These are phyloP conservation scores for Andrena flavipes DNA, from an alignment of 2,888 invertebrate species.

Conservation along the genomic window DNA sequence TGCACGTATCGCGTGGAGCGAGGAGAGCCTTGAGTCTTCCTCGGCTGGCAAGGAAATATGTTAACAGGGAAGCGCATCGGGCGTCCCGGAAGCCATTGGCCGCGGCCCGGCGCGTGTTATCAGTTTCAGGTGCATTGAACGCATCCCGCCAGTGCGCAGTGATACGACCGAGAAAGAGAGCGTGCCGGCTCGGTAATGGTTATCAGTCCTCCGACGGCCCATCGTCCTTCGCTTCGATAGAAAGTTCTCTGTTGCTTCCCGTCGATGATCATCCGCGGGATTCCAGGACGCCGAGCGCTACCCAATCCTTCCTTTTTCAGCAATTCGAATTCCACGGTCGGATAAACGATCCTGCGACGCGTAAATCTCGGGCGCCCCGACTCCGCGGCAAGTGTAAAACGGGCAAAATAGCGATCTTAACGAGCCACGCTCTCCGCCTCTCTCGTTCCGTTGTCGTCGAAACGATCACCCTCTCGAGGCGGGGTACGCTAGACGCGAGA, in stretches of 20 bases:
- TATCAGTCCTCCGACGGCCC: constrained; percentile 43
- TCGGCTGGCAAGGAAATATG: constrained; percentile 41
- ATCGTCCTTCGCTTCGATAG: constrained; percentile 6
- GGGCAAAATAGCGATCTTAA: constrained; percentile 37
- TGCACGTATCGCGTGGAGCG: neutral
- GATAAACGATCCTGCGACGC: constrained; percentile 27
- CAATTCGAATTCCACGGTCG: constrained; percentile 40
- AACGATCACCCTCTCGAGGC: neutral
- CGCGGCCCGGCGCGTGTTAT: constrained; percentile 51
- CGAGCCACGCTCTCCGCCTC: constrained; percentile 2
- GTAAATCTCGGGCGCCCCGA: neutral
- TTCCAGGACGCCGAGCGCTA: constrained; percentile 41
- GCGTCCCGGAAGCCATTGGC: constrained; percentile 57
- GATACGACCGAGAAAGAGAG: neutral
- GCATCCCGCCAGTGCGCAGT: constrained; percentile 39
- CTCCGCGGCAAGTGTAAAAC: neutral
- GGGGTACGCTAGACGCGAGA: neutral
- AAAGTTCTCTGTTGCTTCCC: constrained; percentile 21
- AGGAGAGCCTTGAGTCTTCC: neutral
- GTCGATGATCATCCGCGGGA: constrained; percentile 34
- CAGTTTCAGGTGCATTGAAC: constrained; percentile 65
- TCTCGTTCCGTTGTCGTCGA: neutral
- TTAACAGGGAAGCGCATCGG: constrained; percentile 42
- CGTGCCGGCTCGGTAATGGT: constrained; percentile 43
- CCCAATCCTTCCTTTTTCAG: constrained; percentile 19